phyloP scores from a whole-genome alignment of 2,888 invertebrate species.

The Macropis europaea region DNA sequence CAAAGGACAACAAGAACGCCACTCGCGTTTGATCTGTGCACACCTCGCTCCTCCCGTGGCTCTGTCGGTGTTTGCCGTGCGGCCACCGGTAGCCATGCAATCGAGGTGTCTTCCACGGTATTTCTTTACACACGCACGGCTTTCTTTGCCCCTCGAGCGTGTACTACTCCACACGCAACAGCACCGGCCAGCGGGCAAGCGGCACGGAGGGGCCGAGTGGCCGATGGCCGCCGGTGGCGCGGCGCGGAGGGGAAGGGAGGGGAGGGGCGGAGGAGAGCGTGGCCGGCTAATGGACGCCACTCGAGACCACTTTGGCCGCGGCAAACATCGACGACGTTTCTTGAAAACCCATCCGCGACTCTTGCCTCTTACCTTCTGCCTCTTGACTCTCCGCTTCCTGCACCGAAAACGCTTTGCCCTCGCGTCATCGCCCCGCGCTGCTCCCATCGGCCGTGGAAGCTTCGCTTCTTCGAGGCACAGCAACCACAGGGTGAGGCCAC shows the following conservation, averaged over 20 bases:
- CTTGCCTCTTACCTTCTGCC: constrained; percentile 20
- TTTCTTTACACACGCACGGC: constrained; percentile 76
- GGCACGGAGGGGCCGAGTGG: no score
- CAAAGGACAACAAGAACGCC: constrained; percentile 55
- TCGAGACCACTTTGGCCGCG: constrained; percentile 78
- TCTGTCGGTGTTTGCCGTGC: constrained; percentile 75
- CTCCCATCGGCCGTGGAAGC: no score
- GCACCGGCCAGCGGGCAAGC: background rate
- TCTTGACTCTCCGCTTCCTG: constrained; percentile 20
- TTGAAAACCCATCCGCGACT: constrained; percentile 74
- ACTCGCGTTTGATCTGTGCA: constrained; percentile 53
- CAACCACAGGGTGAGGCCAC: no score
- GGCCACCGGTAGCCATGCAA: constrained; percentile 76
- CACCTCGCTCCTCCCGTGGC: constrained; percentile 39
- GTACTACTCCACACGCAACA: constrained; percentile 64
- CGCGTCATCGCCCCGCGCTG: background rate
- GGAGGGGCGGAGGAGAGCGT: constrained; percentile 61
- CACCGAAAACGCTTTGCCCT: constrained; percentile 48
- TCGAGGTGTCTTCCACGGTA: constrained; percentile 77
- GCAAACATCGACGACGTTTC: constrained; percentile 78
- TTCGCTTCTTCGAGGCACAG: no score
- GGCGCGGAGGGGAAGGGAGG: constrained; percentile 27
- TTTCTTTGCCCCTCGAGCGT: constrained; percentile 68
- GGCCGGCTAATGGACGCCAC: constrained; percentile 78
- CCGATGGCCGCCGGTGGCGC: no score